Conservation (phyloP, 2,797 vertebrate genomes). For the Chelmon rostratus region DNA sequence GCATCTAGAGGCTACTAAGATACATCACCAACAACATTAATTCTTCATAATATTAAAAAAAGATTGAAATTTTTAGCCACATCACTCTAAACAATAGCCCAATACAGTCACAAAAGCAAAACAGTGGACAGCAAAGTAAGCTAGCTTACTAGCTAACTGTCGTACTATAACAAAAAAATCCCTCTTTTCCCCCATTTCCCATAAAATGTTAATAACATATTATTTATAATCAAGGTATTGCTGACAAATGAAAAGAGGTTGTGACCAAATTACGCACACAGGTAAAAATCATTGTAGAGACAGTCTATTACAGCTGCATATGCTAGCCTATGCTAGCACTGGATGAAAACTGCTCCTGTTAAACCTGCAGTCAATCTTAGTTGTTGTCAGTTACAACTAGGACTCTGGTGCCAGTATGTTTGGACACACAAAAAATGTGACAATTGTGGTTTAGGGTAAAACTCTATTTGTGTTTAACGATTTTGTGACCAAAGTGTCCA, state of each 20-base stretch:
- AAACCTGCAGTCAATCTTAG: no score
- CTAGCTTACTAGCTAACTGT: not conserved
- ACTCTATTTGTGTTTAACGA: no score
- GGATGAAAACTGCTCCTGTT: no score
- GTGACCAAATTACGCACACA: not conserved
- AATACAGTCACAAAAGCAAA: not conserved
- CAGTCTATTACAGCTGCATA: no score
- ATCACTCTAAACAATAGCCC: not conserved
- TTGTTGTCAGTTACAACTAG: no score
- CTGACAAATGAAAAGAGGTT: not conserved
- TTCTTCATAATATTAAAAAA: not conserved
- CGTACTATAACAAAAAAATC: no score
- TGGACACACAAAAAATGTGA: no score
- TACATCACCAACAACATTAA: not conserved
- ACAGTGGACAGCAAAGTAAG: not conserved
- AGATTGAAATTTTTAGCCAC: not conserved
- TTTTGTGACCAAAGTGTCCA: not conserved
- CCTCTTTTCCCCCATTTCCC: not conserved
- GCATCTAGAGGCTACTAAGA: not conserved
- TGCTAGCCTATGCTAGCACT: no score
- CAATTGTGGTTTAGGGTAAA: no score
- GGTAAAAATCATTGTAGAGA: not conserved
- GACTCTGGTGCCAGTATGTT: no score
- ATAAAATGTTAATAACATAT: not conserved
- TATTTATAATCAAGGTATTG: no score